phyloP scores from a whole-genome alignment of 1,140 invertebrate genomes.

The Ganaspis sp. region DNA sequence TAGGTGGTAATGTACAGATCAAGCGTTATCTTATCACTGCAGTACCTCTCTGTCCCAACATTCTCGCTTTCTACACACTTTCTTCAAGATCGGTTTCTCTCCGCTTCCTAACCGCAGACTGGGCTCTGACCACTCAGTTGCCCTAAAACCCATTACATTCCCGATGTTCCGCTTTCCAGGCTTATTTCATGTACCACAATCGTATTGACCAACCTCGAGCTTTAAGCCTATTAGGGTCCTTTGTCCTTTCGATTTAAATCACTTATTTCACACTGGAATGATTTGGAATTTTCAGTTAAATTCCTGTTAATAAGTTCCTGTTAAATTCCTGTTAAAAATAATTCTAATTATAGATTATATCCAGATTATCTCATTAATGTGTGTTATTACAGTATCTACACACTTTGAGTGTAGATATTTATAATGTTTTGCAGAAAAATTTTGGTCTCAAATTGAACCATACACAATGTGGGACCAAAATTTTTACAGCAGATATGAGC shows the following conservation, averaged over 20 bases:
- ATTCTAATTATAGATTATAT: too few relatives aligned
- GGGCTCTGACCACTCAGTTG: slow-evolving; percentile 36
- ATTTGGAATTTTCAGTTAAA: too few relatives aligned
- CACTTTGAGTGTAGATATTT: too few relatives aligned
- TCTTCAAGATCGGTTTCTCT: slow-evolving; percentile 29
- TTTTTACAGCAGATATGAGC: too few relatives aligned
- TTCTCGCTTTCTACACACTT: slow-evolving; percentile 15
- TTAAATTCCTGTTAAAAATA: too few relatives aligned
- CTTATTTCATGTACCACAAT: slow-evolving; percentile 57
- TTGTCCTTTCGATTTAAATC: slow-evolving; percentile 44
- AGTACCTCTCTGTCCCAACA: slow-evolving; percentile 41
- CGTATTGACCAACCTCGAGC: slow-evolving; percentile 45
- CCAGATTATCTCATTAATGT: too few relatives aligned
- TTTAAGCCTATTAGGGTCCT: slow-evolving; percentile 45
- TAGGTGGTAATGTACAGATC: slow-evolving; percentile 61
- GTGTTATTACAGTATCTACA: too few relatives aligned
- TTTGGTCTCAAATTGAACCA: too few relatives aligned
- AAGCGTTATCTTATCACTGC: slow-evolving; percentile 58
- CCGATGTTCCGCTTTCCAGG: slow-evolving; percentile 53
- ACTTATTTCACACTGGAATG: slow-evolving; percentile 47
- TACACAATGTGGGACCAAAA: too few relatives aligned
- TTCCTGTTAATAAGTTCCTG: too few relatives aligned
- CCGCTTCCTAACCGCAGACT: slow-evolving; percentile 44
- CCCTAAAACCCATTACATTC: slow-evolving; percentile 51
- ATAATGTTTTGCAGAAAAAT: too few relatives aligned